Conservation (phyloP, 2,797 vertebrate species). For the Hemitrygon akajei region DNA sequence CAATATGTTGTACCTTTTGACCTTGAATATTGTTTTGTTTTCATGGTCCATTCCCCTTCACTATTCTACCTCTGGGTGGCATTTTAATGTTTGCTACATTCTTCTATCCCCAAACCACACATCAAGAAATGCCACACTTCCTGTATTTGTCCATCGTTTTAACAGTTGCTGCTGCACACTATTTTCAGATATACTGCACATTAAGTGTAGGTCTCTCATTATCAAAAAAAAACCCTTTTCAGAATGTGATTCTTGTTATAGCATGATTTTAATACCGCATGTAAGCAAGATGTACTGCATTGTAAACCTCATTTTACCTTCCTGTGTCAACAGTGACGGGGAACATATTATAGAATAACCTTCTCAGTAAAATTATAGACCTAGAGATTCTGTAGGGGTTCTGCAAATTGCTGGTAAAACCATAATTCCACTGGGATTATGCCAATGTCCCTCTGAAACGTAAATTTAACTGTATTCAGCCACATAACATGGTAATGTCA, state of each 20-base stretch:
- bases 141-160: conserved; percentile 22
- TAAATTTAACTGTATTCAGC: background rate
- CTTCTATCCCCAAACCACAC: conserved; percentile 10
- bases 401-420: background rate
- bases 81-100: conserved; percentile 19
- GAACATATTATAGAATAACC: background rate
- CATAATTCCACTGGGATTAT: background rate
- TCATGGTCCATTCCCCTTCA: background rate
- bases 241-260: background rate
- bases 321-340: background rate
- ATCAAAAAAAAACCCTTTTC: background rate
- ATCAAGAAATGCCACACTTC: background rate
- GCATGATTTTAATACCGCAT: background rate
- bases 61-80: background rate
- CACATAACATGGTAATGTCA: background rate
- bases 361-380: background rate
- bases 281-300: background rate
- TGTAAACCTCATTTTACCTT: background rate
- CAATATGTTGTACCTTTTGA: background rate
- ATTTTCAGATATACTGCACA: too few species aligned
- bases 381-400: background rate
- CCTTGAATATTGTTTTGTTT: conserved; percentile 12
- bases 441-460: background rate
- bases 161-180: background rate
- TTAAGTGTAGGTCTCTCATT: background rate